phyloP scores from a whole-genome alignment of 2,797 vertebrate species.

The Mormyrops attenuatus region DNA sequence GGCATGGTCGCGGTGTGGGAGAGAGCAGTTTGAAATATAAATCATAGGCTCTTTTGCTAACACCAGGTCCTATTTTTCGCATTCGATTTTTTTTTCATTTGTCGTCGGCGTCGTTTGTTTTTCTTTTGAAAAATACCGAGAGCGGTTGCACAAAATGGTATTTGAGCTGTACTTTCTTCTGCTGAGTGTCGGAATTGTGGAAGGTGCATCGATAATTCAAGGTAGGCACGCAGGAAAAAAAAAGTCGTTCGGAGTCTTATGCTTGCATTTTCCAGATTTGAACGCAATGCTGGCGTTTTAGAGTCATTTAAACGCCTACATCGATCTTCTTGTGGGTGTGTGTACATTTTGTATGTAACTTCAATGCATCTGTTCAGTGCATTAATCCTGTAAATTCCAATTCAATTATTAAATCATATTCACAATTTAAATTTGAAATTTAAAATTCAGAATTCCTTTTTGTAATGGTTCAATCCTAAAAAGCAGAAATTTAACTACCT shows the following conservation, averaged over 20 bases:
- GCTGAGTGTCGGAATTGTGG: slow-evolving; percentile 42
- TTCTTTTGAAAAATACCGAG: slow-evolving; percentile 22
- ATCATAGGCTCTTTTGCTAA: slow-evolving; percentile 50
- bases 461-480: not conserved
- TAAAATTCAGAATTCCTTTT: not conserved
- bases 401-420: not conserved
- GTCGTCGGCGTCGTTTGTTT: slow-evolving; percentile 11
- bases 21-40: slow-evolving; percentile 53
- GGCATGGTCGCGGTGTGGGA: slow-evolving; percentile 38
- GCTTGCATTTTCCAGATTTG: not conserved
- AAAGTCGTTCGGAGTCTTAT: not conserved
- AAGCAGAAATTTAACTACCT: not conserved
- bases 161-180: slow-evolving; percentile 51
- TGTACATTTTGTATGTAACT: not conserved
- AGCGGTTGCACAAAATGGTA: slow-evolving; percentile 44
- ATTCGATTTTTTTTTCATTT: not conserved
- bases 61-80: not conserved
- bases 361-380: not conserved
- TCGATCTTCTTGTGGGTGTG: not conserved
- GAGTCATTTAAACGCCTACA: not conserved
- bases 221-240: slow-evolving; percentile 45
- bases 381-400: not conserved
- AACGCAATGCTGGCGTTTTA: not conserved
- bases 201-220: slow-evolving; percentile 40
- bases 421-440: too few relatives aligned